Evolutionary conservation across 2,113 vertebrate species (phyloP), one percentile per base, ranked within the genome.

Genomic region (Fulmarus glacialis): DNA sequence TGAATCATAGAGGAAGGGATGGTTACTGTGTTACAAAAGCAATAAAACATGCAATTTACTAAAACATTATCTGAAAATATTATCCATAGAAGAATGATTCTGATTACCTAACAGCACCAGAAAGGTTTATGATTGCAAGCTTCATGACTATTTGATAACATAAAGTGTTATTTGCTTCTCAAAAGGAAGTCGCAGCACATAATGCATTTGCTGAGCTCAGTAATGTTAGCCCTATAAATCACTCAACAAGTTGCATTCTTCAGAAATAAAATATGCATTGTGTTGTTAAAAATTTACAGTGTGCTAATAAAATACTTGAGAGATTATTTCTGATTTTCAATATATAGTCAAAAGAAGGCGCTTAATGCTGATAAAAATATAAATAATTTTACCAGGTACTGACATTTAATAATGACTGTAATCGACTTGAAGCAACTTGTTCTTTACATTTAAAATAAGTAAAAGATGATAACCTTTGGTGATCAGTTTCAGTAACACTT

Each of bases 51-150:
- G 26, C 72, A 81, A 89, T 93, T 96, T 92, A 48, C 88, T 66
- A 72, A 92, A 94, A 90, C 23, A 36, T 87, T 88, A 42, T 50
- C 67, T 29, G 64, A 90, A 90, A 97, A 94, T 87, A 93, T 91
- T 94, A 73, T 47, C 78, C 83, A 93, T 58, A 87, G 96, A 97
- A 96, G 82, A 97, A 88, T 55, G 58, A 79, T 50, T 89, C 86
- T 89, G 91, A 97, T 97, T 96, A 95, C 78, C 78, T 89, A 93
- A 95, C 81, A 94, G 50, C 59, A 87, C 34, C 67, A 67, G 60
- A 83, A 68, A 78, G 62, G 71, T 91, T 96, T 94, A 84, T 53
- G 83, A 94, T 50, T 78, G 68, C 71, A 93, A 95, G 32, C 47
- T 97, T 97, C 95, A 94, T 34, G 67, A 85, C 45, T 95, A 50